Percentiles rank a stretch among this genome's conserved stretches.
phyloP scores from a whole-genome alignment of 2,113 vertebrate species.

The Chamaea fasciata region DNA sequence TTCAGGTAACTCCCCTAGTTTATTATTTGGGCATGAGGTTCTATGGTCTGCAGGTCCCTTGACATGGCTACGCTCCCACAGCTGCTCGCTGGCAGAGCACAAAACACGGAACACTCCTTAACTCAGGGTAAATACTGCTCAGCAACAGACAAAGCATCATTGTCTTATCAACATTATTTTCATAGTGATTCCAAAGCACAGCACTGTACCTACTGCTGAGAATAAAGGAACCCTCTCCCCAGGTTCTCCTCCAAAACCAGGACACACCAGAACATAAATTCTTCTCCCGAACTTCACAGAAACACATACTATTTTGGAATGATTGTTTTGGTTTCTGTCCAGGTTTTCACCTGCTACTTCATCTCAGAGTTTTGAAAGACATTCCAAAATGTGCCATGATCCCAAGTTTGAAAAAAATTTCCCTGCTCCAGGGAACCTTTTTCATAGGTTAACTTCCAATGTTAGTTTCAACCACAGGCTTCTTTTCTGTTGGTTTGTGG shows the following conservation, averaged over 20 bases:
- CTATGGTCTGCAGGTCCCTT: too few relatives aligned
- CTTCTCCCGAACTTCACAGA: not conserved
- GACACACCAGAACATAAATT: not conserved
- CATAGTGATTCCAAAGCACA: not conserved
- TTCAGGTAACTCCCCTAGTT: not conserved
- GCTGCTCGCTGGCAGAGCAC: fast-evolving
- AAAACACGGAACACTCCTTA: not conserved
- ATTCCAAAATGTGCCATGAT: not conserved
- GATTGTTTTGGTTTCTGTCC: not conserved
- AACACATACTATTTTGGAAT: not conserved
- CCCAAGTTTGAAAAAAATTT: not conserved
- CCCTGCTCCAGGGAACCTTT: fast-evolving
- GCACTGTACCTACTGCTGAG: not conserved
- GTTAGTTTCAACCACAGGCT: not conserved
- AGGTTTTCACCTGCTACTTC: not conserved
- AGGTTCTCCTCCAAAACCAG: too few relatives aligned
- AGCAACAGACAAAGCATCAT: not conserved
- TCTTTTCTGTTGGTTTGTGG: not conserved
- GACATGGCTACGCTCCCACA: not conserved
- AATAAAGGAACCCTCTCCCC: not conserved
- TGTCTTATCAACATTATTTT: not conserved
- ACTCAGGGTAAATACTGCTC: too few relatives aligned
- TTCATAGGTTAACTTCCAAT: not conserved
- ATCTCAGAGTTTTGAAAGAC: not conserved
- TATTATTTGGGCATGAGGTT: not conserved